These are phyloP conservation scores for Gymnodraco acuticeps DNA, from an alignment of 2,797 vertebrate species.

Conservation along the genomic window DNA sequence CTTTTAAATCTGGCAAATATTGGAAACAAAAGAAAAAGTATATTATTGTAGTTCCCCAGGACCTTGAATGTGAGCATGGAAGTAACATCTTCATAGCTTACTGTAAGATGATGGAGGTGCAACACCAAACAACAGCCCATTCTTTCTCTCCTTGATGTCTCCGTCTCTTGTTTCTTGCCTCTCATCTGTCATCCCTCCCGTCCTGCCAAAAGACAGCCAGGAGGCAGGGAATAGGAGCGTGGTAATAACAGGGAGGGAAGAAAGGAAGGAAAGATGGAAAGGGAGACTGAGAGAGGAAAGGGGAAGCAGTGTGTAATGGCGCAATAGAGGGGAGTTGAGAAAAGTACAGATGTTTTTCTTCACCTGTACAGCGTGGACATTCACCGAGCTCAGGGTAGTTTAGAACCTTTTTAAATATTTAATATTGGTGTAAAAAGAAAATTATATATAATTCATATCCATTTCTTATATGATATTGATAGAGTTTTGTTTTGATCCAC, in stretches of 20 bases:
- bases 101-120: constrained; percentile 27
- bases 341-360: constrained; percentile 47
- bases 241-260: constrained; percentile 65
- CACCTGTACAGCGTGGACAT: constrained; percentile 14
- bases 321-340: constrained; percentile 28
- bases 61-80: constrained; percentile 8
- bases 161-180: constrained; percentile 54
- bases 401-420: constrained; percentile 11
- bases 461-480: constrained; percentile 4
- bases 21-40: constrained; percentile 22
- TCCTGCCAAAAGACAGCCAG: constrained; percentile 68
- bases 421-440: constrained; percentile 22
- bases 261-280: constrained; percentile 24
- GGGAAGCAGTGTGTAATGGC: constrained; percentile 46
- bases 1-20: constrained; percentile 21
- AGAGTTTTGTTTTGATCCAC: constrained; percentile 3
- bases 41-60: constrained; percentile 23
- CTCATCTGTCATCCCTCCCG: constrained; percentile 65
- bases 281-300: constrained; percentile 21
- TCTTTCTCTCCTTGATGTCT: constrained; percentile 48
- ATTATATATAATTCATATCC: constrained; percentile 15
- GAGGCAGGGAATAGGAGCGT: constrained; percentile 59
- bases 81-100: constrained; percentile 22
- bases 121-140: constrained; percentile 42
- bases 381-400: constrained; percentile 22